Evolutionary conservation across 2,888 invertebrate genomes (phyloP).

Genomic region (Aphelenchoides bicaudatus): DNA sequence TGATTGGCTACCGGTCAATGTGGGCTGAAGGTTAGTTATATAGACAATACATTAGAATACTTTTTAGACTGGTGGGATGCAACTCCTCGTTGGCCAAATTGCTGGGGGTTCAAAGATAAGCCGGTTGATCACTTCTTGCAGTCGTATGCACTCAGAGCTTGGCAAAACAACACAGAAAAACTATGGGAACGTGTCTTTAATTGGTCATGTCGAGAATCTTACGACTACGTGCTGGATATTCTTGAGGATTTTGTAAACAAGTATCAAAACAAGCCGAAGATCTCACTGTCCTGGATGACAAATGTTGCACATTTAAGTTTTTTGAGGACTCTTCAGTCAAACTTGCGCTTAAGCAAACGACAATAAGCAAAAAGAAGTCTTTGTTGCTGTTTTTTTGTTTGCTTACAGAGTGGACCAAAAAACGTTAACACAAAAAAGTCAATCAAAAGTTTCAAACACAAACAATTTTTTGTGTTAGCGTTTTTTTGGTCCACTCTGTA

Average conservation of each 20-base stretch:
- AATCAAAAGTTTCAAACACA: no score
- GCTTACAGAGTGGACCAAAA: no score
- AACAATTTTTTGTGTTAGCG: no score
- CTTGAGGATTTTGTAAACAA: slow-evolving; percentile 37
- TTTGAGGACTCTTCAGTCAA: slow-evolving; percentile 37
- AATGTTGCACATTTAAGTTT: slow-evolving; percentile 42
- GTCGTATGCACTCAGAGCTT: no score
- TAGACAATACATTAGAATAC: no score
- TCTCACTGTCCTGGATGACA: slow-evolving; percentile 41
- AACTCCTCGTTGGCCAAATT: slow-evolving; percentile 42
- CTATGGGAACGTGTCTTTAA: slow-evolving; percentile 24
- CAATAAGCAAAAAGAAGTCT: slow-evolving; percentile 20
- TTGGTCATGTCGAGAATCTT: slow-evolving; percentile 36
- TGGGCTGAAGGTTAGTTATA: slow-evolving; percentile 44
- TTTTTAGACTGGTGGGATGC: slow-evolving; percentile 35
- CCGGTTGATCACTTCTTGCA: slow-evolving; percentile 41
- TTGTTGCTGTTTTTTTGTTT: no score
- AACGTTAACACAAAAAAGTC: no score
- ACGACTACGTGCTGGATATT: slow-evolving; percentile 37
- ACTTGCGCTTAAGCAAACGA: slow-evolving; percentile 35
- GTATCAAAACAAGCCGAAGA: slow-evolving; percentile 40
- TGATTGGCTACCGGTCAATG: slow-evolving; percentile 31
- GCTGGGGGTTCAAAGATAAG: slow-evolving; percentile 37
- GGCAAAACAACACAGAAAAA: slow-evolving; percentile 27
- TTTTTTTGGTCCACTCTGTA: no score